phyloP scores from a whole-genome alignment of 37 sponge, comb jelly and placozoan species.

The Mnemiopsis leidyi region DNA sequence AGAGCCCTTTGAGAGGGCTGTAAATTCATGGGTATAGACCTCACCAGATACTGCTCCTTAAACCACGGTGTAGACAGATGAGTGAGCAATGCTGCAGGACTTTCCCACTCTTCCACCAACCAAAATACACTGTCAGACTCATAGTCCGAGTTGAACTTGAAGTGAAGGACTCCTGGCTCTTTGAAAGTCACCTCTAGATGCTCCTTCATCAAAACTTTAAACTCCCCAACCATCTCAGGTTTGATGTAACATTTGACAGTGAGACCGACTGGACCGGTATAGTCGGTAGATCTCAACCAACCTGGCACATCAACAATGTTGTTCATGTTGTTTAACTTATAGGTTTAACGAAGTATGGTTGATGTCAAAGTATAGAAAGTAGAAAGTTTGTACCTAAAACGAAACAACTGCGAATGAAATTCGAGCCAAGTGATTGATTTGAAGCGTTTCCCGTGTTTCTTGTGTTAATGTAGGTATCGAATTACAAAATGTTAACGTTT shows the following conservation, averaged over 20 bases:
- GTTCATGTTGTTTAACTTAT: background rate
- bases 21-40: background rate
- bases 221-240: background rate
- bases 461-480: no score
- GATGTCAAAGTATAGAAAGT: background rate
- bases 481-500: no score
- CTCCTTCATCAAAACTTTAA: background rate
- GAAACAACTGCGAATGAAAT: background rate
- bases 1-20: background rate
- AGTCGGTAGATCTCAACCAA: background rate
- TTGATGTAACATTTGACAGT: background rate
- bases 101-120: conserved; percentile 12
- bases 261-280: background rate
- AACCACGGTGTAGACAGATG: conserved; percentile 1
- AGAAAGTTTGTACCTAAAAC: background rate
- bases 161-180: background rate
- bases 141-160: background rate
- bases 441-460: no score
- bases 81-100: background rate
- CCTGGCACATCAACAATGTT: background rate
- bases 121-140: background rate
- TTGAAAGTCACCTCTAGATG: background rate
- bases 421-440: no score
- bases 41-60: background rate
- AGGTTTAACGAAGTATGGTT: background rate